Evolutionary conservation across 2,888 invertebrate genomes (phyloP).

Genomic region (Caradrina clavipalpis): DNA sequence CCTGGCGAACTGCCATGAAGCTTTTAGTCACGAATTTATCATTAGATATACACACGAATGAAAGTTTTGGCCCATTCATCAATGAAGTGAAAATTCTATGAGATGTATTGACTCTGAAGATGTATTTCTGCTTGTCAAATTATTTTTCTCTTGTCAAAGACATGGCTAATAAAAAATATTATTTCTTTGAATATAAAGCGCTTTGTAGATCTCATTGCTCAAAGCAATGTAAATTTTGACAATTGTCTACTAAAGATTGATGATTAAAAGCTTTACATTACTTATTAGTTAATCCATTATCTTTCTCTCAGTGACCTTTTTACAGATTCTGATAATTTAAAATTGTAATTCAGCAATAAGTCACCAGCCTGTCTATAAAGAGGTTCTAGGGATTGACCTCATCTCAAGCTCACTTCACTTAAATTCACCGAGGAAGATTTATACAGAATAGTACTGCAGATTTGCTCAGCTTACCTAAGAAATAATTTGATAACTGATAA

Average conservation of each 20-base stretch:
- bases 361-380: no score
- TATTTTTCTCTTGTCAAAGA: not conserved
- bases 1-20: not conserved
- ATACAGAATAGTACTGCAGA: not conserved
- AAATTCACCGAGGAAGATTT: not conserved
- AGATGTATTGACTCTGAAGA: not conserved
- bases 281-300: not conserved
- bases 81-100: not conserved
- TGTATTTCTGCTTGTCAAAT: not conserved
- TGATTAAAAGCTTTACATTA: not conserved
- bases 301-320: not conserved
- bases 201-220: not conserved
- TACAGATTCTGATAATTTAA: not conserved
- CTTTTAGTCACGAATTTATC: not conserved
- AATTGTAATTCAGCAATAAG: not conserved
- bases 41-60: not conserved
- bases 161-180: not conserved
- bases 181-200: not conserved
- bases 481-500: conserved; percentile 21
- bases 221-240: not conserved
- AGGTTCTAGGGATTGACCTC: not conserved
- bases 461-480: not conserved
- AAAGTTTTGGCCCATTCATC: not conserved
- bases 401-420: not conserved
- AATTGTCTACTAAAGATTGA: not conserved